Conservation (phyloP, 23 tunicate genomes). For the Diplosoma virens region DNA sequence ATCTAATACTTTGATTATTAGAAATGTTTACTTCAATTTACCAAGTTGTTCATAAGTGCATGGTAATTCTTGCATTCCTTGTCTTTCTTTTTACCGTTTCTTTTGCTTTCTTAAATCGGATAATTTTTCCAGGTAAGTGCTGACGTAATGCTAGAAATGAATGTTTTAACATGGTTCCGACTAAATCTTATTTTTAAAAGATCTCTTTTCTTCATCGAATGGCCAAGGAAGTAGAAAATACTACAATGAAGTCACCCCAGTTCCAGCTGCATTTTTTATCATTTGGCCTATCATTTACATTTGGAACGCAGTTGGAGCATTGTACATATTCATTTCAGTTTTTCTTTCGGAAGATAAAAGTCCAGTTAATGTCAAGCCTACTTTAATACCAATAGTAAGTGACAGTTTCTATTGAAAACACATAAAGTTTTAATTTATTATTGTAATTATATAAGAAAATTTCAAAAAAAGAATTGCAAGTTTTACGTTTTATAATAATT, state of each 20-base stretch:
- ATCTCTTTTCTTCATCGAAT: neutral
- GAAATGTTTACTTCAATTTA: neutral
- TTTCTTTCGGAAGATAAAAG: conserved; percentile 48
- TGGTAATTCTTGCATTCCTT: conserved; percentile 24
- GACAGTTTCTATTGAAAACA: neutral
- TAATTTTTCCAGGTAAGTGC: conserved; percentile 16
- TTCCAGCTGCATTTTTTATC: conserved; percentile 35
- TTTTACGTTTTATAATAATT: too few relatives aligned
- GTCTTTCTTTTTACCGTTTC: conserved; percentile 10
- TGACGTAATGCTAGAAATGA: neutral
- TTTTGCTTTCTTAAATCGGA: conserved; percentile 24
- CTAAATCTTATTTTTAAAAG: neutral
- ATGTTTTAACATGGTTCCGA: neutral
- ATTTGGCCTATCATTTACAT: conserved; percentile 64
- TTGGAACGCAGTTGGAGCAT: conserved; percentile 51
- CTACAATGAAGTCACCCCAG: conserved; percentile 35
- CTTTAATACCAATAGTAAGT: conserved; percentile 45
- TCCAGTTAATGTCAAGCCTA: conserved; percentile 44
- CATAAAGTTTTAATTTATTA: too few relatives aligned
- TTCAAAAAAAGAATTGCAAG: too few relatives aligned
- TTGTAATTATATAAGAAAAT: too few relatives aligned
- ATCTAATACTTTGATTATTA: neutral
- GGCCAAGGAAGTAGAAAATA: conserved; percentile 12
- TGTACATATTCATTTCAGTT: conserved; percentile 33
- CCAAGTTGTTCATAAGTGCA: neutral